Conservation (phyloP, 1,140 invertebrate genomes). For the Nomia melanderi region DNA sequence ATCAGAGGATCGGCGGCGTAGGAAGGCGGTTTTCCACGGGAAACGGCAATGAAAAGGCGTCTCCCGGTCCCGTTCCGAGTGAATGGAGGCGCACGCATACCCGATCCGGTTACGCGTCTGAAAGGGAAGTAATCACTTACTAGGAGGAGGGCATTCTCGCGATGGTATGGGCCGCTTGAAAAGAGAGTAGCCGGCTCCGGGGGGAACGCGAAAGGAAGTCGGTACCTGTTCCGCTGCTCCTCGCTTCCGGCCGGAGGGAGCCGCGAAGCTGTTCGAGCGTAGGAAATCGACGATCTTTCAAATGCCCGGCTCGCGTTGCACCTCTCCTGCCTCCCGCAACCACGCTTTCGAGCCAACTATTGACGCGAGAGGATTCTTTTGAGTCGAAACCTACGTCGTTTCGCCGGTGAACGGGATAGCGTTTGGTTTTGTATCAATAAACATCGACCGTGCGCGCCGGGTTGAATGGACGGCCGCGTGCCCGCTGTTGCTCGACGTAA, state of each 20-base stretch:
- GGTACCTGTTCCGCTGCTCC: conserved; percentile 16
- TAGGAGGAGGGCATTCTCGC: conserved; percentile 40
- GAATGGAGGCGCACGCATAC: conserved; percentile 36
- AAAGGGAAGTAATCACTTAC: conserved; percentile 55
- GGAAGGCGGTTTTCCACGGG: conserved; percentile 11
- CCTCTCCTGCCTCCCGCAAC: background rate
- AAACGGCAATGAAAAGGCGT: conserved; percentile 41
- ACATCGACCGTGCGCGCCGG: background rate
- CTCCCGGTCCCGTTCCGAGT: background rate
- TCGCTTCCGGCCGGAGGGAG: conserved; percentile 7
- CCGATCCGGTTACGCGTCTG: conserved; percentile 43
- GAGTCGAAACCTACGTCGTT: background rate
- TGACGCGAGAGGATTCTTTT: background rate
- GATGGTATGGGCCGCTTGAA: conserved; percentile 23
- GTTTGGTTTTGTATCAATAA: conserved; percentile 4
- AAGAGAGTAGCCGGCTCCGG: conserved; percentile 8
- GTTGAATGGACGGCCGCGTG: background rate
- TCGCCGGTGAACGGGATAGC: background rate
- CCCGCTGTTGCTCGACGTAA: background rate
- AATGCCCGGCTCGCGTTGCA: background rate
- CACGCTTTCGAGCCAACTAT: background rate
- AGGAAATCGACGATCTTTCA: conserved; percentile 30
- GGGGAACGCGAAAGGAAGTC: conserved; percentile 29
- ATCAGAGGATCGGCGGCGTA: background rate
- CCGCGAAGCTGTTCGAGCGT: conserved; percentile 4